Conservation (phyloP, 1,140 invertebrate genomes). For the Polypedilum vanderplanki region DNA sequence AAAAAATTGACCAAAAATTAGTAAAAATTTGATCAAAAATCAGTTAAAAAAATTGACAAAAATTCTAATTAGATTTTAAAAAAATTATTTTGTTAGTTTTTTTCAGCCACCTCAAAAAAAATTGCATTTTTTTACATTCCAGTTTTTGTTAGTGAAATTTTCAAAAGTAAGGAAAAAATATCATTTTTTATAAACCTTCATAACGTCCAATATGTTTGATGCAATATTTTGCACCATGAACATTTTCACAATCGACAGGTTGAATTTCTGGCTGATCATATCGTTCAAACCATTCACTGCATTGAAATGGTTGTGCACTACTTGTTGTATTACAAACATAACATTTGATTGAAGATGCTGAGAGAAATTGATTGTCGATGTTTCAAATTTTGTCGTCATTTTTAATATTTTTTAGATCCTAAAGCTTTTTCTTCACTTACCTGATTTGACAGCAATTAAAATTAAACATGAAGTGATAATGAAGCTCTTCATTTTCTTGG, state of each 20-base stretch:
- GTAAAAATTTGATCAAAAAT: too few relatives aligned
- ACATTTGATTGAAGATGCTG: conserved; percentile 65
- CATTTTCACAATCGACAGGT: conserved; percentile 64
- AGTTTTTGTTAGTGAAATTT: conserved; percentile 31
- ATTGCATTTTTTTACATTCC: too few relatives aligned
- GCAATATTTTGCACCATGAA: conserved; percentile 81
- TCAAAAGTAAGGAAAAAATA: not conserved
- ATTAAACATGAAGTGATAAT: too few relatives aligned
- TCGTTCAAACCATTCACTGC: conserved; percentile 73
- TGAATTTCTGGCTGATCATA: conserved; percentile 56
- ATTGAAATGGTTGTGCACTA: conserved; percentile 70
- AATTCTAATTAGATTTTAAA: too few relatives aligned
- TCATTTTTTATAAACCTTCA: conserved; percentile 59
- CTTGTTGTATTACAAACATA: conserved; percentile 84
- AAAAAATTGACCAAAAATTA: conserved; percentile 30
- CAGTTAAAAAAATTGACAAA: too few relatives aligned
- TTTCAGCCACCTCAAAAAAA: not conserved
- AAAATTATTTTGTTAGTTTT: too few relatives aligned
- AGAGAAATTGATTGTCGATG: too few relatives aligned
- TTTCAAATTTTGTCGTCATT: too few relatives aligned
- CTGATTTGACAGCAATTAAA: too few relatives aligned
- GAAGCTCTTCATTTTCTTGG: too few relatives aligned
- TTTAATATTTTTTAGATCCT: too few relatives aligned
- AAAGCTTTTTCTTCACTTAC: too few relatives aligned
- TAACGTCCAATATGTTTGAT: conserved; percentile 90